Base-by-base conservation (phyloP, 2,888 invertebrate species). In the Gastrophysa polygoni region DNA sequence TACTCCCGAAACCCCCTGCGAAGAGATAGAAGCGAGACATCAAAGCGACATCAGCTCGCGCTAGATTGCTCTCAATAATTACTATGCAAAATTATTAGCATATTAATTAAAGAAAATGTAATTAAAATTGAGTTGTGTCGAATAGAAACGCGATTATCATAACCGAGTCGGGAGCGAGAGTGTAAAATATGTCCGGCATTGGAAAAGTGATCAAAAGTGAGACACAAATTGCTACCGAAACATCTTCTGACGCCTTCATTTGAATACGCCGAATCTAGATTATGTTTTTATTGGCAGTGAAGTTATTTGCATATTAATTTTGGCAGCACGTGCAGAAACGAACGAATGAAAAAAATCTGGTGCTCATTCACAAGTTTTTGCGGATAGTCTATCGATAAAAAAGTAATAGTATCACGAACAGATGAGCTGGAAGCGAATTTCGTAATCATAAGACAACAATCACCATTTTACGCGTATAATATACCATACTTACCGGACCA, bases 61-160 rank as follows among this genome's bases (percentile, higher is more conserved):
- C 78, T 81, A 82, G 81, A 82, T 82, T 81, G 81, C 82, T 80
- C 80, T 77, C 81, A 80, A 82, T 82, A 82, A 82, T 82, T 82
- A 82, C 81, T 82, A 82, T 82, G 82, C 82, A 82, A 82, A 82
- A 82, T 82, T 80, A 82, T 82, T 82, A 82, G 82, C 82, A 82
- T 82, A 82, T 82, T 82, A 82, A 82, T 82, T 82, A 82, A 82
- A 82, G 82, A 82, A 82, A 81, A 82, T 82, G 81, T 82, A 82
- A 82, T 82, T 82, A 82, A 82, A 82, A 82, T 82, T 77, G 81
- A 81, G 81, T 80, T 79, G 78, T 81, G 79, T 81, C 80, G 80
- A 80, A 80, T 81, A 76, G 77, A 74, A 78, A 78, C 77, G 77
- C 75, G 78, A 79, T 79, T 80, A 80, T 78, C 78, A 80, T 78